These are phyloP conservation scores for Crocidura indochinensis DNA, from an alignment of 2,797 vertebrate species.

Conservation along the genomic window DNA sequence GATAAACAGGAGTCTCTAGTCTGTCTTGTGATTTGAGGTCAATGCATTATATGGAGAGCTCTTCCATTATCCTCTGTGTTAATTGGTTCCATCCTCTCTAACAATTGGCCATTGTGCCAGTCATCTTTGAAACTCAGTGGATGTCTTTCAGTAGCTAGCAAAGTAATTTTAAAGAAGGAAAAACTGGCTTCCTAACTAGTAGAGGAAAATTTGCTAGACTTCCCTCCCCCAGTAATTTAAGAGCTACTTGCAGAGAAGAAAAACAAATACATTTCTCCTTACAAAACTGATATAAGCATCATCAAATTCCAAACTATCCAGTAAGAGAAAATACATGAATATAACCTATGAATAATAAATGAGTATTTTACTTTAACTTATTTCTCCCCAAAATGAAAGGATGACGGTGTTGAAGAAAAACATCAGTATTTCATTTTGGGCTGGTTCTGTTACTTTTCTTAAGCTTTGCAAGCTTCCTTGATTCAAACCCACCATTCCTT, in stretches of 20 bases:
- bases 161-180: neutral
- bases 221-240: conserved; percentile 46
- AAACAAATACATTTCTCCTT: neutral
- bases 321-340: neutral
- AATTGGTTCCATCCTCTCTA: conserved; percentile 49
- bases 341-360: conserved; percentile 9
- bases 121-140: neutral
- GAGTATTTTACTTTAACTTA: conserved; percentile 31
- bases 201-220: conserved; percentile 33
- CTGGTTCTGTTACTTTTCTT: neutral
- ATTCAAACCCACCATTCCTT: neutral
- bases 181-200: neutral
- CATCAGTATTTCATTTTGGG: neutral
- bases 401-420: conserved; percentile 48
- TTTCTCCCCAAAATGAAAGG: conserved; percentile 50
- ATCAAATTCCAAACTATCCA: conserved; percentile 22
- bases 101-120: conserved; percentile 20
- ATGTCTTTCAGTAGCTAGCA: conserved; percentile 35
- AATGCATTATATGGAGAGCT: neutral
- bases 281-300: conserved; percentile 27
- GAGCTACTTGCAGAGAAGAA: neutral
- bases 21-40: conserved; percentile 51
- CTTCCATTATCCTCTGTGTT: conserved; percentile 27
- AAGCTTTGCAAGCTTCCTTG: neutral
- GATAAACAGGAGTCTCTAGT: conserved; percentile 34